Percentiles rank a stretch among this genome's conserved stretches.
Evolutionary conservation across 2,888 invertebrate species (phyloP).

Genomic region (Torymus aiolomorphi): DNA sequence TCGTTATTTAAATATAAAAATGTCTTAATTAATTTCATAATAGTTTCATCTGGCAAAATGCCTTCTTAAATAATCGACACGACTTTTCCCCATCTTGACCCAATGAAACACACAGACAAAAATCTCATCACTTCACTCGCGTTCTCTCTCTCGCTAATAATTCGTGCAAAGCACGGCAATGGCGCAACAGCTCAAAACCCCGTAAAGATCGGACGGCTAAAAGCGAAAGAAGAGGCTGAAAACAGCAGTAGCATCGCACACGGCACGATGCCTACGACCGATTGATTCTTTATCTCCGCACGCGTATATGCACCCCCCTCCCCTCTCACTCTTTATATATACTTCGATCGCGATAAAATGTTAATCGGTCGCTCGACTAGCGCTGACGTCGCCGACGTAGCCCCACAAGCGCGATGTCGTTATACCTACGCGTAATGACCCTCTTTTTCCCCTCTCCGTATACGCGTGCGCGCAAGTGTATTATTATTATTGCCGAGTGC

Average conservation of each 20-base stretch:
- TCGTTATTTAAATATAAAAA: no score
- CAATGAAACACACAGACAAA: background rate
- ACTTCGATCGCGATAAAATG: conserved; percentile 59
- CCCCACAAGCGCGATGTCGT: conserved; percentile 37
- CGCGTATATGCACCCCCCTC: background rate
- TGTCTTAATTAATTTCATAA: no score
- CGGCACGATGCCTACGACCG: conserved; percentile 57
- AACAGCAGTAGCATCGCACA: background rate
- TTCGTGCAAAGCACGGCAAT: background rate
- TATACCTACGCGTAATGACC: conserved; percentile 54
- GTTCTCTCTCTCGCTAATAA: conserved; percentile 18
- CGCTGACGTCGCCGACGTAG: conserved; percentile 47
- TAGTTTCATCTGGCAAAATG: no score
- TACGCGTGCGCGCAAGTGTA: background rate
- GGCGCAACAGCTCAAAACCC: background rate
- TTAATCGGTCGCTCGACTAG: conserved; percentile 55
- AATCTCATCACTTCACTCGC: conserved; percentile 9
- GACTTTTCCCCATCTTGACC: no score
- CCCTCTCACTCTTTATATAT: no score
- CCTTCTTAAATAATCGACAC: no score
- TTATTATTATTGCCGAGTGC: conserved; percentile 9
- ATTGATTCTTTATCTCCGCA: conserved; percentile 61
- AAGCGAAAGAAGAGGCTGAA: conserved; percentile 5
- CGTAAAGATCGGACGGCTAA: background rate
- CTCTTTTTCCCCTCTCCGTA: conserved; percentile 39